phyloP scores from a whole-genome alignment of 2,113 vertebrate species.

The Engystomops pustulosus region DNA sequence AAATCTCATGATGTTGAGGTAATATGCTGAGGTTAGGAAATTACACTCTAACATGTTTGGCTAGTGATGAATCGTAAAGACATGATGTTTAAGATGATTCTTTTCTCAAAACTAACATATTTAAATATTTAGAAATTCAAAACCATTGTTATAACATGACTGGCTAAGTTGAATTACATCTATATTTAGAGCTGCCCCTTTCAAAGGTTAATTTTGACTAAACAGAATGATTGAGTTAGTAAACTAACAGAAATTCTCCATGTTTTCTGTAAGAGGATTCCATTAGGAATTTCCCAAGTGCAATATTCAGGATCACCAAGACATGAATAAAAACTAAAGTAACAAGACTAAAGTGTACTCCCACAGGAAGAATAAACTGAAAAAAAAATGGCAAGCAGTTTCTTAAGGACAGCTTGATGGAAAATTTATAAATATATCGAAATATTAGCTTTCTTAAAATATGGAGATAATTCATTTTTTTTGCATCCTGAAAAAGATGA shows the following conservation, averaged over 20 bases:
- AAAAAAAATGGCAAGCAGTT: constrained; percentile 24
- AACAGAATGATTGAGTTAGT: constrained; percentile 13
- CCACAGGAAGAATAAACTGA: constrained; percentile 36
- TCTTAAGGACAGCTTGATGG: constrained; percentile 3
- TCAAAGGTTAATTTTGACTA: constrained; percentile 8
- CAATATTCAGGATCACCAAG: constrained; percentile 10
- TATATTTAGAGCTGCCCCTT: not conserved
- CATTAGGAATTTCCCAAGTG: constrained; percentile 35
- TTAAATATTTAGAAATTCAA: not conserved
- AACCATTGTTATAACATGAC: not conserved
- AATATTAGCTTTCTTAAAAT: constrained; percentile 7
- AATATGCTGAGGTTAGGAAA: no score
- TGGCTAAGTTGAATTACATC: not conserved
- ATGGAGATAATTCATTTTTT: not conserved
- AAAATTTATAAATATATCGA: not conserved
- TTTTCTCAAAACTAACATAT: not conserved
- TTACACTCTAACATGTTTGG: no score
- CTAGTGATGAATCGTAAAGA: no score
- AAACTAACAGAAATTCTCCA: constrained; percentile 18
- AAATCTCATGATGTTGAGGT: no score
- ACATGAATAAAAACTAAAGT: constrained; percentile 34
- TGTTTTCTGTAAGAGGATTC: constrained; percentile 6
- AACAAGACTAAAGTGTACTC: constrained; percentile 33
- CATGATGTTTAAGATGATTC: no score
- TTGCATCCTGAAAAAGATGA: not conserved